Evolutionary conservation across 2,113 vertebrate species (phyloP), one percentile per base, ranked within the genome.

Genomic region (Centropristis striata): DNA sequence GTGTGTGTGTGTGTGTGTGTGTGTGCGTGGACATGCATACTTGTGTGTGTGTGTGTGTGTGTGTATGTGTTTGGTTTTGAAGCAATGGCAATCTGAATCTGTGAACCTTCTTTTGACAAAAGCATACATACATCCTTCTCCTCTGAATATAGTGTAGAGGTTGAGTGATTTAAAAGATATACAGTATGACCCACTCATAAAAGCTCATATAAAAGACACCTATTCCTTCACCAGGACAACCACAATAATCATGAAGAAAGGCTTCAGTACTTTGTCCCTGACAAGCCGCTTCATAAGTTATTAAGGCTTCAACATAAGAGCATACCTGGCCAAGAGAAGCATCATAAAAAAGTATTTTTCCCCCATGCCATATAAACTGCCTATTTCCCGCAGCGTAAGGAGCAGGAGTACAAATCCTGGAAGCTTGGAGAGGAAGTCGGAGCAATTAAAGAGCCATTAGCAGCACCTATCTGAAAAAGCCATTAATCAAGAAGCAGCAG

Each of bases 391-490:
- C 54, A 18, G 55, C 71, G 66, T 68, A 42, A 79, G 47, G 71
- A 69, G 74, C 72, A 53, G 67, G 65, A 81, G 64, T 51, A 65
- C 71, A 80, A 83, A 86, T 74, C 60, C 73, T 85, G 72, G 71
- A 86, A 86, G 79, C 82, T 81, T 36, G 72, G 63, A 60, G 67
- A 84, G 90, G 90, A 92, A 92, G 91, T 90, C 41, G 14, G 84
- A 93, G 84, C 88, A 92, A 94, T 94, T 94, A 94, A 92, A 93
- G 91, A 87, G 69, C 92, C 92, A 95, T 95, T 94, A 94, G 91
- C 82, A 51, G 80, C 87, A 86, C 88, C 91, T 88, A 85, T 90
- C 70, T 86, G 87, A 86, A 93, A 92, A 90, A 90, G 81, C 79
- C 90, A 93, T 94, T 93, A 93, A 94, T 94, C 92, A 94, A 80